Evolutionary conservation across 2,797 vertebrate genomes (phyloP), one percentile per base, ranked within the genome.

Genomic region (Tapirus indicus): DNA sequence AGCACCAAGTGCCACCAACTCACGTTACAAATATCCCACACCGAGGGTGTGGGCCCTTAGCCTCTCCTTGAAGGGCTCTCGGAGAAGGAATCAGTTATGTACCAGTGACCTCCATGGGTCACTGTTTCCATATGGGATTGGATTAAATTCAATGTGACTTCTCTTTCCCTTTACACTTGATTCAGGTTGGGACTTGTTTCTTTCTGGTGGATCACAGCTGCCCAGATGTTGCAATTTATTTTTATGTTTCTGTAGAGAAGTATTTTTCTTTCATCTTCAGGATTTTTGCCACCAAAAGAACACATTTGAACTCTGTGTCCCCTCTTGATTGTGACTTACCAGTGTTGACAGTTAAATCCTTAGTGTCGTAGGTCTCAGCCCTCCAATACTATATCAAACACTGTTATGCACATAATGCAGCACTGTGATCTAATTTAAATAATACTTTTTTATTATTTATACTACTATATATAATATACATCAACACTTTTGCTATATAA

Each of bases 371-470:
- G 98, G 98, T 98, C 98, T 98, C 98, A 97, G 98, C 98, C 98
- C 98, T 98, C 98, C 98, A 98, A 95, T 98, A 98, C 99, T 98
- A 98, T 99, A 98, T 99, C 98, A 98, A 99, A 99, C 99, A 99
- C 99, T 99, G 99, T 99, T 99, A 99, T 98, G 98, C 98, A 99
- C 98, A 98, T 98, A 98, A 99, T 98, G 98, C 98, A 99, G 98
- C 99, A 99, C 99, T 99, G 99, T 99, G 99, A 99, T 99, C 99
- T 99, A 99, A 99, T 99, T 99, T 99, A 99, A 99, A 99, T 99
- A 98, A 99, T 99, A 99, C 98, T 99, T 99, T 99, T 99, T 99
- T 99, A 99, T 99, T 99, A 99, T 99, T 99, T 99, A 99, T 99
- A 99, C 99, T 99, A 98, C 98, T 99, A 98, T 99, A 98, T 99